Conservation (phyloP, 2,888 invertebrate species). For the Coremacera marginata region DNA sequence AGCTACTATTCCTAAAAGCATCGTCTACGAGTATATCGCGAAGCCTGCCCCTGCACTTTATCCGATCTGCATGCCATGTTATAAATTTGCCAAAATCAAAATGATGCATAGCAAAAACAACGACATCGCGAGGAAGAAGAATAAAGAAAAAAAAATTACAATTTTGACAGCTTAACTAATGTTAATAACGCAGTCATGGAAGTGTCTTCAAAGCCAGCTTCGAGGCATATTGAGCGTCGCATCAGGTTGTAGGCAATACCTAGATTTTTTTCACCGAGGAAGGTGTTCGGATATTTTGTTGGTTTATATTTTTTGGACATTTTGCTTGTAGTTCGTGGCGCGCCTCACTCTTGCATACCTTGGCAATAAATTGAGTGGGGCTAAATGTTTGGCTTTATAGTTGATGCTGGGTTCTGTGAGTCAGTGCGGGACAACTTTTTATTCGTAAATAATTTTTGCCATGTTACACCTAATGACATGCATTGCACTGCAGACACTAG, state of each 20-base stretch:
- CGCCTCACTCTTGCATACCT: constrained; percentile 33
- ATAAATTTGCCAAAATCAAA: constrained; percentile 11
- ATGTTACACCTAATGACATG: constrained; percentile 7
- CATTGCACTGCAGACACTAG: not conserved
- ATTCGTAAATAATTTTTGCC: not conserved
- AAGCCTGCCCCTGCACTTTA: constrained; percentile 8
- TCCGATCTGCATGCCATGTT: not conserved
- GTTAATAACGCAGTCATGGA: constrained; percentile 4
- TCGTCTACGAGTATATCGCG: not conserved
- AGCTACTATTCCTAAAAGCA: not conserved
- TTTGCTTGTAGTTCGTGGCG: constrained; percentile 10
- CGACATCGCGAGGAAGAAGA: not conserved
- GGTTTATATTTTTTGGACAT: not conserved
- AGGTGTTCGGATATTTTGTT: constrained; percentile 10
- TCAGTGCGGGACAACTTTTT: not conserved
- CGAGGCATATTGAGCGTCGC: not conserved
- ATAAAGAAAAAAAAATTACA: not conserved
- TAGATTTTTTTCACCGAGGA: constrained; percentile 18
- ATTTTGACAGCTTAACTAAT: constrained; percentile 36
- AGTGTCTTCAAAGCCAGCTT: not conserved
- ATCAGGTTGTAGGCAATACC: not conserved
- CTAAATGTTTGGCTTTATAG: not conserved
- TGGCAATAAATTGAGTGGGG: not conserved
- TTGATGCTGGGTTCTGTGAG: not conserved
- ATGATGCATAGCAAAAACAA: constrained; percentile 14